Evolutionary conservation across 2,888 invertebrate species (phyloP), one percentile per base, ranked within the genome.

Genomic region (Caenorhabditis sinica): DNA sequence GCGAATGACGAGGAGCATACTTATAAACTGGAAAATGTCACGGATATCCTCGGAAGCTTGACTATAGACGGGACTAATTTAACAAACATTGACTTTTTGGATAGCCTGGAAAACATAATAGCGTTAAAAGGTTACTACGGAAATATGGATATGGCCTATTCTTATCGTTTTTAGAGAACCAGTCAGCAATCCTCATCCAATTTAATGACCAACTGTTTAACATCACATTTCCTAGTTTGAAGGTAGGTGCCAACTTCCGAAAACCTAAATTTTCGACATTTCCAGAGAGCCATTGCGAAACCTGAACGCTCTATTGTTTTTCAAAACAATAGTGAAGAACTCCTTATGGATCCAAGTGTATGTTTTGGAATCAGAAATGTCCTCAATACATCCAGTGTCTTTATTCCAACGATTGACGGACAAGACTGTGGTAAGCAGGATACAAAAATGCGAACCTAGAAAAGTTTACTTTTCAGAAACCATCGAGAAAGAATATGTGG

Each of bases 341-440:
- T 76, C 5, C 9, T 61, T 1, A 25, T 56, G 61, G 45, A 77
- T 51, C 69, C 77, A 8, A 28, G 25, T 3, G 60, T 49, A 4
- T 77, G 77, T 25, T 69, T 36, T 5, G 30, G 30, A 5, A 77
- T 77, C 4, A n/a, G 77, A 51, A 68, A 49, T 6, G 20, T 30
- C 6, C 30, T 77, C 20, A 77, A 77, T n/a, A 23, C 49, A 13
- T n/a, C 61, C 0, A 58, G 61, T 17, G 25, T 2, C 3, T 56
- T 6, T 6, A 30, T 61, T n/a, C 77, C 77, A 0, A 63, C 49
- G 3, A 49, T 77, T 13, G 77, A 77, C 25, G 77, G 77, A n/a
- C 11, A 68, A 40, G 60, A 45, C 3, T 77, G 77, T 53, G 77
- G 77, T 69, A 0, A 58, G 61, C 17, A 28, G 13, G 20, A 11